These are phyloP conservation scores for Trachelus stipa DNA, from an alignment of 2,888 invertebrate genomes.

Conservation along the genomic window DNA sequence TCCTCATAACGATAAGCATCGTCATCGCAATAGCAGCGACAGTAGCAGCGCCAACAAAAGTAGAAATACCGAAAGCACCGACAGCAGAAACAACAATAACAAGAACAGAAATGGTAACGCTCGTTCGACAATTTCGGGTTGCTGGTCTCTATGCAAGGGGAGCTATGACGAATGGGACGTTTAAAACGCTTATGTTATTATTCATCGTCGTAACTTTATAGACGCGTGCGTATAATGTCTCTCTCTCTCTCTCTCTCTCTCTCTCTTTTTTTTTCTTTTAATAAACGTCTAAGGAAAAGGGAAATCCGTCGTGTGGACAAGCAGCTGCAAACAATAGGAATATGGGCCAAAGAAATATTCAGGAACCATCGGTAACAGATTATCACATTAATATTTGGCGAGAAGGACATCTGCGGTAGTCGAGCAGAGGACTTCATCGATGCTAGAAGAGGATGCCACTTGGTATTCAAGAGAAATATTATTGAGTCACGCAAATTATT, in stretches of 20 bases:
- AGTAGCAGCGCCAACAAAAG: neutral
- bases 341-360: neutral
- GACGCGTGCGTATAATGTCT: neutral
- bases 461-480: neutral
- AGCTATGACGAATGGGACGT: constrained; percentile 48
- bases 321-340: neutral
- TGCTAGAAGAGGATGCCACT: neutral
- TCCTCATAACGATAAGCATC: neutral
- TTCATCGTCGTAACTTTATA: neutral
- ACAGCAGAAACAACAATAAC: constrained; percentile 21
- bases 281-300: neutral
- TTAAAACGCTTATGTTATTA: constrained; percentile 20
- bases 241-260: neutral
- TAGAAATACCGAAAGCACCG: constrained; percentile 15
- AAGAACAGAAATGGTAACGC: constrained; percentile 26
- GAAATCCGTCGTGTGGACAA: neutral
- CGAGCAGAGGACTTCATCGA: neutral
- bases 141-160: constrained; percentile 55
- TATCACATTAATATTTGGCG: neutral
- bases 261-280: neutral
- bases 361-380: neutral
- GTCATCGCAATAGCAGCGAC: neutral
- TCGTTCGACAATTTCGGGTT: constrained; percentile 47
- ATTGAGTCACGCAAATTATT: too few species aligned
- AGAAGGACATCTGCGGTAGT: too few species aligned